Base-by-base conservation (phyloP, 2,113 vertebrate genomes). In the Passerina amoena region DNA sequence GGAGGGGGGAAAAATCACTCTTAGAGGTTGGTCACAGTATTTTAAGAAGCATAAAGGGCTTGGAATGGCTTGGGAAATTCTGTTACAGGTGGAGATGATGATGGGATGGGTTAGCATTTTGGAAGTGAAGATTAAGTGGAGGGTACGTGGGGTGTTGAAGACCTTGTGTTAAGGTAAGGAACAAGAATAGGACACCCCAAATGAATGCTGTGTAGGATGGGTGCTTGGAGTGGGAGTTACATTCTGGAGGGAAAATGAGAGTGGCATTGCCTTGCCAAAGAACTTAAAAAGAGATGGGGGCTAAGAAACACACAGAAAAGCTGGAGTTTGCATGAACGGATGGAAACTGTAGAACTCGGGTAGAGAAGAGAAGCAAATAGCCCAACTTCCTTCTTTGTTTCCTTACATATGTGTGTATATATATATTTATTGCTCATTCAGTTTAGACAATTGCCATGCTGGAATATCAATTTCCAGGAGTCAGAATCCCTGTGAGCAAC, bases 391-490 rank as follows among this genome's bases (percentile, higher is more conserved):
- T 82, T 17, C 14, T 82, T 73, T 77, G 15, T 63, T 77, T 65
- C 42, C 33, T 73, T 25, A 65, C 21, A 11, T 14, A 8, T 45
- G 14, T 27, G 10, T 70, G 7, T 72, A 51, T 70, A 18, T 73
- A 15, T 76, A 61, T 70, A 15, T 53, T 86, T 81, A 88, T 59
- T 73, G 18, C 24, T 83, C 18, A 13, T 30, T 86, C 70, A 27
- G 15, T 57, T 61, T 44, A 85, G 40, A 14, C 3, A 5, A 12
- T 61, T 73, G 50, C 71, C 13, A 31, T 89, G 70, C 53, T 89
- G 83, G 65, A 95, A 89, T 91, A 94, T 33, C 31, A 12, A 2
- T 92, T 96, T 95, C n/a, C 45, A 91, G 68, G 65, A 94, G 51
- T 18, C 24, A 64, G 11, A 65, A 31, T 89, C 70, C 27, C 37